A percentile compares a stretch with the other conserved stretches of the same genome.
Evolutionary conservation across 1,140 invertebrate genomes (phyloP).

Genomic region (Dysdera silvatica): DNA sequence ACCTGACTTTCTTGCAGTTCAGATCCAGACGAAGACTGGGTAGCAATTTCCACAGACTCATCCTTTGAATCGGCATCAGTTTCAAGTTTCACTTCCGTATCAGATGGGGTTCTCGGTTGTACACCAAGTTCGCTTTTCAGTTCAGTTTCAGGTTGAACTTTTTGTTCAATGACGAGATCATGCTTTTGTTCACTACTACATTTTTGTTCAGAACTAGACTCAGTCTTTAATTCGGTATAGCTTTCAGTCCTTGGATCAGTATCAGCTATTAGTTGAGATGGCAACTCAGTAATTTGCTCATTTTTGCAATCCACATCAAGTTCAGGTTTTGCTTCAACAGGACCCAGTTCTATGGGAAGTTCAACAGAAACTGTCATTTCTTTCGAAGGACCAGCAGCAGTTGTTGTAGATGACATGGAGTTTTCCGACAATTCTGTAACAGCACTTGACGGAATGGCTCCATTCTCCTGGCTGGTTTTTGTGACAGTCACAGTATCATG

Average conservation of each 20-base stretch:
- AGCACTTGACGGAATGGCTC: background rate
- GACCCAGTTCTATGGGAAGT: background rate
- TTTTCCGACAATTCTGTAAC: slow-evolving; percentile 22
- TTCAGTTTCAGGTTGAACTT: no score
- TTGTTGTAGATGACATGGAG: slow-evolving; percentile 19
- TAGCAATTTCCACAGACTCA: background rate
- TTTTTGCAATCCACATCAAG: slow-evolving; percentile 10
- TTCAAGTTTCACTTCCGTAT: no score
- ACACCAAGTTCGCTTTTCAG: no score
- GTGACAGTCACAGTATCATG: slow-evolving; percentile 1
- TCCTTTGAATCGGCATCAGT: slow-evolving; percentile 16
- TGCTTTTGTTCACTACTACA: no score
- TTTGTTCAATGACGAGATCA: no score
- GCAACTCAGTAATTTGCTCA: no score
- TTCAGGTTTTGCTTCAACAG: background rate
- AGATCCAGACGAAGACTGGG: background rate
- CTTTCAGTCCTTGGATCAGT: no score
- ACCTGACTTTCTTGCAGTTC: background rate
- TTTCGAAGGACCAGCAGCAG: slow-evolving; percentile 15
- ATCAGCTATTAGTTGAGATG: no score
- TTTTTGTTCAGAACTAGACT: no score
- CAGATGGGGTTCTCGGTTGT: no score
- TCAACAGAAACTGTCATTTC: slow-evolving; percentile 1
- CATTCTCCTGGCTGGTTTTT: slow-evolving; percentile 14
- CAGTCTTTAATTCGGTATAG: no score